Evolutionary conservation across 2,888 invertebrate species (phyloP), one percentile per base, ranked within the genome.

Genomic region (Belgica antarctica): DNA sequence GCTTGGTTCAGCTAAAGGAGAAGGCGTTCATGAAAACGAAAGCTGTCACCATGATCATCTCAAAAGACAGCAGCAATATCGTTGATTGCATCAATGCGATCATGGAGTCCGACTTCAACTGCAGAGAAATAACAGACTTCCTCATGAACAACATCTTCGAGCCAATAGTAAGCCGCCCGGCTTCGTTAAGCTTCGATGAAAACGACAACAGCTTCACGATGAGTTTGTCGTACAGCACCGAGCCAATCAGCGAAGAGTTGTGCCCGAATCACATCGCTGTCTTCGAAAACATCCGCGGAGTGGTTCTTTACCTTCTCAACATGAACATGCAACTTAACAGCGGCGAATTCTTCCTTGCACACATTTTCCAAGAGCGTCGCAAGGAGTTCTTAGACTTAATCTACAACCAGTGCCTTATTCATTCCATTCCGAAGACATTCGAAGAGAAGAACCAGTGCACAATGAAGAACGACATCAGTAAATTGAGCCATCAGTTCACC

Each of bases 391-490:
- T 87, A 22, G 83, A 86, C 17, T 76, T 85, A 17, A 79, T 94
- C 36, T 85, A 90, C 1, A 84, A 87, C 72, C 85, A 90, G 74
- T 93, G 92, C 75, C 82, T 94, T 7, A 82, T 86, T 62, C 83
- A 86, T 72, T 89, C 90, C 0, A 87, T 94, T 75, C 94, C 94
- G 0, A 87, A 86, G 72, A 89, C 86, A 63, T 86, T 86, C 73
- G 85, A 85, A 70, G 90, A 89, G 72, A 80, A 92, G 71, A 84
- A 87, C 73, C 82, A 81, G 17, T 93, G 89, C 2, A 81, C 80
- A 24, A 83, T 91, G 1, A 85, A 88, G 22, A 78, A 82, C 1
- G 85, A 86, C 74, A 88, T 89, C 36, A 79, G 84, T 71, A 79
- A 83, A 62, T 88, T 93, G 72, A 88, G 93, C 76, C 78, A 81